phyloP scores from a whole-genome alignment of 23 tunicate genomes.

The Oikopleura albicans region DNA sequence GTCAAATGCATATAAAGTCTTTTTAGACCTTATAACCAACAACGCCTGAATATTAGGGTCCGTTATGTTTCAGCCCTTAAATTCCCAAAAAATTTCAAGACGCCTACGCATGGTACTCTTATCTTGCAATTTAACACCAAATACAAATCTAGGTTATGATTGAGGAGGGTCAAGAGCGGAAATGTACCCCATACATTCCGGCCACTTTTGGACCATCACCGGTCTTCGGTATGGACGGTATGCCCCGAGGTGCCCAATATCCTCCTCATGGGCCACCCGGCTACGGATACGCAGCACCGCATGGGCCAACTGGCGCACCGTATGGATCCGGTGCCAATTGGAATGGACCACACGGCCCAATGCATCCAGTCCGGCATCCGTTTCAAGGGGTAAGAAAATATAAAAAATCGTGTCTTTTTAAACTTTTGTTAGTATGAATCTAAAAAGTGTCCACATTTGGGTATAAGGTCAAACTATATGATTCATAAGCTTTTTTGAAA shows the following conservation, averaged over 20 bases:
- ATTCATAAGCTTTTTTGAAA: no score
- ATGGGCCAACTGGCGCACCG: background rate
- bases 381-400: background rate
- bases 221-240: slow-evolving; percentile 10
- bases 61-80: no score
- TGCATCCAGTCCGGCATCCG: background rate
- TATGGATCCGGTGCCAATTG: background rate
- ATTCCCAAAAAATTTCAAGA: no score
- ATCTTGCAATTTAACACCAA: no score
- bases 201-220: slow-evolving; percentile 7
- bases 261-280: background rate
- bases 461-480: no score
- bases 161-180: slow-evolving; percentile 8
- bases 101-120: no score
- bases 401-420: no score
- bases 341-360: background rate
- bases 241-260: background rate
- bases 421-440: no score
- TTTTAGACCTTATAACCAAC: no score
- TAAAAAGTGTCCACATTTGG: no score
- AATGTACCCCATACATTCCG: slow-evolving; percentile 7
- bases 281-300: background rate
- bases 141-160: slow-evolving; percentile 9
- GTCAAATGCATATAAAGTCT: no score
- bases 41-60: no score